Percentiles rank a stretch among this genome's conserved stretches.
Evolutionary conservation across 2,888 invertebrate species (phyloP).

Genomic region (Polyommatus iphigenia): DNA sequence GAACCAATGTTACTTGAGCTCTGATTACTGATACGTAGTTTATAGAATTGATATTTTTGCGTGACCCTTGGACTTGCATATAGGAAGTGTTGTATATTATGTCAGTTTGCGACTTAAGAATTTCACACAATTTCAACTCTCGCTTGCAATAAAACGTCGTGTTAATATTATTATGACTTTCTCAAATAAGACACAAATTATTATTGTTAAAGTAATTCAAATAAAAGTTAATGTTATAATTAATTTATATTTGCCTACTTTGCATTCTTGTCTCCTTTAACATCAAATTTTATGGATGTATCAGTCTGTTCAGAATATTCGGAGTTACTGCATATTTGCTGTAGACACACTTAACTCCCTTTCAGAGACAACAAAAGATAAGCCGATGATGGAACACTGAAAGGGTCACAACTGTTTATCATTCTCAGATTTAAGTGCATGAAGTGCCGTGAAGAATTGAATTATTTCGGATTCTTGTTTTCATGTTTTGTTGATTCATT

Average conservation of each 20-base stretch:
- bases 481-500: conserved; percentile 3
- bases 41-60: neutral
- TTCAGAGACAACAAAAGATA: conserved; percentile 33
- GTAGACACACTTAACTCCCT: conserved; percentile 14
- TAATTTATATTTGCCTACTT: neutral
- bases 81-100: too few species aligned
- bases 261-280: neutral
- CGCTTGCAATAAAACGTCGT: too few species aligned
- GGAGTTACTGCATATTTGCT: conserved; percentile 13
- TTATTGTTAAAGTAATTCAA: too few species aligned
- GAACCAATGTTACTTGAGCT: conserved; percentile 10
- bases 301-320: neutral
- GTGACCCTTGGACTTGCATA: neutral
- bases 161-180: too few species aligned
- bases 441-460: conserved; percentile 18
- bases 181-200: too few species aligned
- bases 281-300: neutral
- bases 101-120: too few species aligned
- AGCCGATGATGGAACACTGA: conserved; percentile 35
- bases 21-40: neutral
- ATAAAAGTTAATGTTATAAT: too few species aligned
- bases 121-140: too few species aligned
- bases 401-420: conserved; percentile 36
- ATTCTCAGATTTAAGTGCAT: conserved; percentile 33
- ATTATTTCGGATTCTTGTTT: conserved; percentile 17